A percentile compares a stretch with the other conserved stretches of the same genome.
These are phyloP conservation scores for Carapus acus DNA, from an alignment of 2,797 vertebrate genomes.

Conservation along the genomic window DNA sequence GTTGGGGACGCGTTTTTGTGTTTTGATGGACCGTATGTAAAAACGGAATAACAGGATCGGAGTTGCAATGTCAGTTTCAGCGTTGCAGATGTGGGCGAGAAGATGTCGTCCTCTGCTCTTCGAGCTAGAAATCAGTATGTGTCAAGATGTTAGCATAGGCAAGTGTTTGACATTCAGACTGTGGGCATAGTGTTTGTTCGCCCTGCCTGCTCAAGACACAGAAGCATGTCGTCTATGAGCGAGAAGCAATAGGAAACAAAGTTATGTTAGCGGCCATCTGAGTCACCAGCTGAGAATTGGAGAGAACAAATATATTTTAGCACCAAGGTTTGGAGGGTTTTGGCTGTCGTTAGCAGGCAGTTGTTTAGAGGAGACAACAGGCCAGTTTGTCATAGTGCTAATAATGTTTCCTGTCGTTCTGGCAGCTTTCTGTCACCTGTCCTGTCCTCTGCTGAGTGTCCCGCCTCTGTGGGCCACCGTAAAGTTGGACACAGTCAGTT, in stretches of 20 bases:
- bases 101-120: no score
- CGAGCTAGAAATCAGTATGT: no score
- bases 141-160: slow-evolving; percentile 36
- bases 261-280: neutral
- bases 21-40: no score
- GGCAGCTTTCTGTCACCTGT: slow-evolving; percentile 30
- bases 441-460: slow-evolving; percentile 30
- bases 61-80: no score
- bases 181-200: slow-evolving; percentile 43
- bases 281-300: no score
- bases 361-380: slow-evolving; percentile 13
- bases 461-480: slow-evolving; percentile 27
- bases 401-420: slow-evolving; percentile 34
- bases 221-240: slow-evolving; percentile 27
- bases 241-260: slow-evolving; percentile 1
- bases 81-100: no score
- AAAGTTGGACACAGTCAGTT: slow-evolving; percentile 23
- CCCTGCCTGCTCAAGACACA: slow-evolving; percentile 35
- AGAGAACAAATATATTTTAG: neutral
- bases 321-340: slow-evolving; percentile 7
- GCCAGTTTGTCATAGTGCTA: slow-evolving; percentile 25
- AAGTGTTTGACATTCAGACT: slow-evolving; percentile 36
- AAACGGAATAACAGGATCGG: no score
- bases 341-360: slow-evolving; percentile 22
- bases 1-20: no score